These are phyloP conservation scores for Avahi laniger DNA, from an alignment of 2,797 vertebrate genomes.

Conservation along the genomic window DNA sequence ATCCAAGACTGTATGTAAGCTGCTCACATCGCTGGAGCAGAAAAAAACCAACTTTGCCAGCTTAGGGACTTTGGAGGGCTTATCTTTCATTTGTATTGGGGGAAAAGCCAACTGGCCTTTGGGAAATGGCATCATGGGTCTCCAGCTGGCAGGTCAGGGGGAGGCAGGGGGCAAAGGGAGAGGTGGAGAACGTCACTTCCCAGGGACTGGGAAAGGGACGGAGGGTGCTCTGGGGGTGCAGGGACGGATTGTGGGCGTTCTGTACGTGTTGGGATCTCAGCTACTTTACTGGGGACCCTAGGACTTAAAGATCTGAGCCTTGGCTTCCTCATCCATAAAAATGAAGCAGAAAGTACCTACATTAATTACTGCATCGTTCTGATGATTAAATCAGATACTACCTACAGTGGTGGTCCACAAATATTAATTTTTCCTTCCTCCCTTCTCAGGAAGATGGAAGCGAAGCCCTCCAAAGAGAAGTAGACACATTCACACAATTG, in stretches of 20 bases:
- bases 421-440: neutral
- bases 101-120: neutral
- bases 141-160: neutral
- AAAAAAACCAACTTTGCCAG: neutral
- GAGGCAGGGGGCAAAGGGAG: rapidly evolving
- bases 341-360: neutral
- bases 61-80: neutral
- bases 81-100: neutral
- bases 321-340: neutral
- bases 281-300: neutral
- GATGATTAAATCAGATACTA: neutral
- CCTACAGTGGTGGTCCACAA: neutral
- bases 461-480: neutral
- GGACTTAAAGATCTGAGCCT: neutral
- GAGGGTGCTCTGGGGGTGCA: neutral
- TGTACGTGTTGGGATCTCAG: too few species aligned
- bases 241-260: neutral
- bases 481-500: neutral
- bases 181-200: neutral
- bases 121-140: neutral
- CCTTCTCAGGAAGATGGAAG: neutral
- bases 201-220: neutral
- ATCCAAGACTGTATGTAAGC: neutral
- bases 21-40: neutral
- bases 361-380: neutral